Percentiles rank a stretch among this genome's conserved stretches.
These are phyloP conservation scores for Macaca fascicularis DNA, from an alignment of 2,113 vertebrate genomes.

Conservation along the genomic window T2T-MFA8v1.1 NC_088379.1:30444001-30444500, in stretches of 20 bases:
- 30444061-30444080: not conserved
- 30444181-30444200: not conserved
- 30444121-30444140: not conserved
- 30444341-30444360: not conserved
- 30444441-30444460: not conserved
- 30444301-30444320: accelerated
- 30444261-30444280: accelerated
- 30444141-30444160: not conserved
- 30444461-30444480: not conserved
- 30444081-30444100: not conserved
- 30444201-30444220: not conserved
- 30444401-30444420: not conserved
- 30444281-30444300: not conserved
- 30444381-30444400: not conserved
- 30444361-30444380: not conserved
- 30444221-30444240: not conserved
- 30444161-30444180: not conserved
- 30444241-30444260: not conserved
- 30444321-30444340: not conserved
- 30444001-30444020: conserved; percentile 53
- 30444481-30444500: not conserved
- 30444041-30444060: conserved; percentile 33
- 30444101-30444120: not conserved
- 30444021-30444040: conserved; percentile 33
- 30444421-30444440: not conserved